A percentile compares a stretch with the other conserved stretches of the same genome.
Evolutionary conservation across 64 coral and sea anemone genomes (phyloP).

Genomic region (Catalaphyllia jardinei): DNA sequence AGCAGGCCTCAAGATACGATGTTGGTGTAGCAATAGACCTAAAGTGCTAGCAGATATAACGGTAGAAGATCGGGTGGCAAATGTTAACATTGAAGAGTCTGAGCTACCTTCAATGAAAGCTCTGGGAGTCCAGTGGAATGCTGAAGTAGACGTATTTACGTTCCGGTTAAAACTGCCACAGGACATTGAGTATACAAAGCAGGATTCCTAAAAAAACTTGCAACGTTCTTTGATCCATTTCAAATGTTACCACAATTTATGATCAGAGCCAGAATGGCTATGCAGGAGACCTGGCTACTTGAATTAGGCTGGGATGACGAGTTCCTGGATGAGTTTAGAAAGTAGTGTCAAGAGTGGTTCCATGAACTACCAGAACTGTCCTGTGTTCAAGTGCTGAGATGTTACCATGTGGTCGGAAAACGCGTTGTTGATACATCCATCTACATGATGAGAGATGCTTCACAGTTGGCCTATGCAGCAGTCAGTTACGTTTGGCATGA

Average conservation of each 20-base stretch:
- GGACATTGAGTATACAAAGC: constrained; percentile 5
- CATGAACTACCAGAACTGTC: constrained; percentile 24
- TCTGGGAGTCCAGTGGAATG: constrained; percentile 31
- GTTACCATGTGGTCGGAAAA: background rate
- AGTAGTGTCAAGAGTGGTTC: constrained; percentile 13
- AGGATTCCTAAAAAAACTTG: background rate
- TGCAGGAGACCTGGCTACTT: constrained; percentile 31
- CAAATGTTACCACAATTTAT: constrained; percentile 27
- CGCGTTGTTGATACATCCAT: background rate
- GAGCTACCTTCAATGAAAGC: constrained; percentile 42
- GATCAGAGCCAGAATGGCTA: constrained; percentile 21
- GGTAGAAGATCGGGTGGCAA: constrained; percentile 10
- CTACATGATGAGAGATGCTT: constrained; percentile 33
- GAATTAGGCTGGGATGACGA: constrained; percentile 21
- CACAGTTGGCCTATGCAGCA: constrained; percentile 43
- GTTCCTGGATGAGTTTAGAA: constrained; percentile 13
- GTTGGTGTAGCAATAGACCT: constrained; percentile 21
- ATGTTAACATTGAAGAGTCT: constrained; percentile 42
- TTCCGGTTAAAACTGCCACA: background rate
- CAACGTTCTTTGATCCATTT: constrained; percentile 42
- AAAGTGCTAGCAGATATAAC: constrained; percentile 25
- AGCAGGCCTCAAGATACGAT: constrained; percentile 25
- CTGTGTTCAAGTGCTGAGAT: constrained; percentile 5
- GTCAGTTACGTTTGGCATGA: constrained; percentile 10
- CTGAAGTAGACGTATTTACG: background rate